These are phyloP conservation scores for Aphelenchoides avenae DNA, from an alignment of 1,140 invertebrate species.

Conservation along the genomic window DNA sequence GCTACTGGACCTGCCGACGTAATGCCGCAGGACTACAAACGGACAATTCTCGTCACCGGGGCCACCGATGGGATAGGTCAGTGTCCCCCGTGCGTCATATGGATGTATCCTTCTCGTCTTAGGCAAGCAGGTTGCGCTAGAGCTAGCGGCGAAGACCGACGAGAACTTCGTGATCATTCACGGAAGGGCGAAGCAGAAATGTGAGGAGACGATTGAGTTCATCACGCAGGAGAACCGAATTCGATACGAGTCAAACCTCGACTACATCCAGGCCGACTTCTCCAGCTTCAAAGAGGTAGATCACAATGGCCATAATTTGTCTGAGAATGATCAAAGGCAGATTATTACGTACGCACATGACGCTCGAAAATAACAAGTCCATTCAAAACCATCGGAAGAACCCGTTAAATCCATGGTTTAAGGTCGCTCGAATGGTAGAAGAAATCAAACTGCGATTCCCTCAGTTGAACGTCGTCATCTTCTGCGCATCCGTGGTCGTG, in stretches of 20 bases:
- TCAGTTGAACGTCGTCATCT: constrained; percentile 27
- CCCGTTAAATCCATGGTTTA: neutral
- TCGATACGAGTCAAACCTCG: constrained; percentile 19
- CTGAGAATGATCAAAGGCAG: too few species aligned
- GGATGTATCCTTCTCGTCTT: constrained; percentile 1
- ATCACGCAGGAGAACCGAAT: constrained; percentile 18
- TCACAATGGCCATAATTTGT: too few species aligned
- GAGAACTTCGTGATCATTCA: constrained; percentile 46
- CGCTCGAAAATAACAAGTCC: too few species aligned
- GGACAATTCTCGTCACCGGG: constrained; percentile 36
- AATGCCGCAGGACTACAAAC: constrained; percentile 14
- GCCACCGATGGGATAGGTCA: constrained; percentile 35
- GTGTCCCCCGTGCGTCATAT: too few species aligned
- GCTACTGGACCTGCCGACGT: neutral
- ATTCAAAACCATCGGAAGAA: too few species aligned
- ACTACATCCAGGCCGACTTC: constrained; percentile 37
- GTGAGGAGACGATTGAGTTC: constrained; percentile 28
- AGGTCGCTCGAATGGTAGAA: constrained; percentile 35
- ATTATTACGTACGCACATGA: too few species aligned
- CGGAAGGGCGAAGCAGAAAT: constrained; percentile 25
- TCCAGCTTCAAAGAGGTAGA: constrained; percentile 30
- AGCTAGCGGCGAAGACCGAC: constrained; percentile 20
- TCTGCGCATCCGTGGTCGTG: constrained; percentile 35
- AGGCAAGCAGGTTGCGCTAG: constrained; percentile 27
- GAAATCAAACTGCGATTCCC: constrained; percentile 34